These are phyloP conservation scores for Rafetus swinhoei DNA, from an alignment of 2,113 vertebrate species.

Conservation along the genomic window DNA sequence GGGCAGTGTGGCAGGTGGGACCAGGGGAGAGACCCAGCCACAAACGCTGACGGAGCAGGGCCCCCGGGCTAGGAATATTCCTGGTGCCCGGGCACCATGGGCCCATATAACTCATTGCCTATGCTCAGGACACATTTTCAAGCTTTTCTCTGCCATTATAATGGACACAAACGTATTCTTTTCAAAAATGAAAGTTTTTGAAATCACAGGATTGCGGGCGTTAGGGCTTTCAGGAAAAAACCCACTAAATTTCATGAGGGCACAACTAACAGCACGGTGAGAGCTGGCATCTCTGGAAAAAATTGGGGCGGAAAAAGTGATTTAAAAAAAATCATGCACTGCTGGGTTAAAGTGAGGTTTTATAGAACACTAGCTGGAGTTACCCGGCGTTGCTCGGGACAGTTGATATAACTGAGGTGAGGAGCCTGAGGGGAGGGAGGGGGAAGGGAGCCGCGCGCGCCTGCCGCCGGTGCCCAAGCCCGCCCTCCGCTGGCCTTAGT, in stretches of 20 bases:
- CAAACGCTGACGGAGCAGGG: too few relatives aligned
- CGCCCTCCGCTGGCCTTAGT: too few relatives aligned
- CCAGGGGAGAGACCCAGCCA: too few relatives aligned
- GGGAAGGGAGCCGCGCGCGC: too few relatives aligned
- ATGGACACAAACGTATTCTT: conserved; percentile 62
- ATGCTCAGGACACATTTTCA: not conserved
- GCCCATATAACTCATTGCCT: too few relatives aligned
- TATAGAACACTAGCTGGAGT: not conserved
- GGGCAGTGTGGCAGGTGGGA: too few relatives aligned
- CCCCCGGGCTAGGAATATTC: too few relatives aligned
- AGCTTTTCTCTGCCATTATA: not conserved
- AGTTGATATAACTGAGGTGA: too few relatives aligned
- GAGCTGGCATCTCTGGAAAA: conserved; percentile 4
- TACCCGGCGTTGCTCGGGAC: too few relatives aligned
- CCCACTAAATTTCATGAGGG: not conserved
- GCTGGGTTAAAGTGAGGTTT: not conserved
- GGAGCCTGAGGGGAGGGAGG: too few relatives aligned
- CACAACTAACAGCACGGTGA: conserved; percentile 27
- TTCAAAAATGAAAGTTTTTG: conserved; percentile 24
- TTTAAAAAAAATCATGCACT: not conserved
- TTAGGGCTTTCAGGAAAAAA: conserved; percentile 56
- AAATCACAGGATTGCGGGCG: conserved; percentile 29
- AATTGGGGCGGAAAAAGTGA: not conserved
- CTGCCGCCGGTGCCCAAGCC: too few relatives aligned
- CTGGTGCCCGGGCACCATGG: too few relatives aligned